Evolutionary conservation across 2,113 vertebrate species (phyloP), one percentile per base, ranked within the genome.

Genomic region (Collichthys lucidus): DNA sequence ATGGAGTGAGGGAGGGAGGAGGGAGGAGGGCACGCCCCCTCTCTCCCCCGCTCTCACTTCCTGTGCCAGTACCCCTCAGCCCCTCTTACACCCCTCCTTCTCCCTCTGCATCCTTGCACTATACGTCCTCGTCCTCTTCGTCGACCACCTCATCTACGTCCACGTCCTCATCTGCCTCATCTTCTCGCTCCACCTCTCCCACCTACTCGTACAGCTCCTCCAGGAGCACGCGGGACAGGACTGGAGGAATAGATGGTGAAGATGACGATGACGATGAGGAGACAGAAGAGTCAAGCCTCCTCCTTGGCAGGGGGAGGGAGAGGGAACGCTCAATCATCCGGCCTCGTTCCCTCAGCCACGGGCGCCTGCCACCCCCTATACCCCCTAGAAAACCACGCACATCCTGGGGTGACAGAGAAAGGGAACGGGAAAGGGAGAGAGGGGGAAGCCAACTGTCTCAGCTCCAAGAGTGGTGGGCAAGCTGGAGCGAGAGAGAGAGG

Each of bases 381-480:
- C 92, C 96, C 80, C 95, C 96, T 77, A 91, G 97, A 64, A 96
- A 95, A 88, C 95, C 95, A 22, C 93, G 94, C 50, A 91, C 87
- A 57, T 87, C 92, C 64, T 93, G 93, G 89, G 93, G 92, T 60
- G 92, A 95, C 82, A 87, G 92, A 89, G 92, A 94, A 77, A 86
- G 91, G 68, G 94, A 94, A 44, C 83, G 93, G 22, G 93, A 91
- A 61, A 86, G 94, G 75, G 95, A 95, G 62, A 89, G 95, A 71
- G 95, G 93, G 1, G 94, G 94, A 16, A 95, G 95, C 86, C 95
- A 95, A 76, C 86, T 95, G 75, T 92, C 93, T 59, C 95, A 95
- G 90, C 94, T 96, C 63, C 95, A 95, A 77, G 94, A 95, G 79
- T 96, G 95, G 95, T 95, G 95, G 95, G 94, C 94, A 24, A 94